Evolutionary conservation across 1,140 invertebrate species (phyloP).

Genomic region (Oppia nitens): DNA sequence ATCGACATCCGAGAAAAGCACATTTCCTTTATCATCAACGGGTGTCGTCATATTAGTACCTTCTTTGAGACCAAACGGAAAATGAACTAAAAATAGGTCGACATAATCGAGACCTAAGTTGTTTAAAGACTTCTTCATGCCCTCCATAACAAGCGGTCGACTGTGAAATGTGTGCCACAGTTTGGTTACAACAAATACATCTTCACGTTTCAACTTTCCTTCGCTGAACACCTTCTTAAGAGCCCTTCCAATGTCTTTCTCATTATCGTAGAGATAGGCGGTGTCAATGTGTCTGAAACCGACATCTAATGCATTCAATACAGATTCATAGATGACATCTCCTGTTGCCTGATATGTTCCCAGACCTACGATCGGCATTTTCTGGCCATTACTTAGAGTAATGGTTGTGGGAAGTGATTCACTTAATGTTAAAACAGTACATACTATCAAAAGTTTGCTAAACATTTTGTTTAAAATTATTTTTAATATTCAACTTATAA

Average conservation of each 20-base stretch:
- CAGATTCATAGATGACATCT: slow-evolving; percentile 48
- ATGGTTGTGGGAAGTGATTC: not conserved
- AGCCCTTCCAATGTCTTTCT: slow-evolving; percentile 60
- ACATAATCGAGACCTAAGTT: slow-evolving; percentile 54
- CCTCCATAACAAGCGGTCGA: slow-evolving; percentile 39
- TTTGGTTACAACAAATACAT: slow-evolving; percentile 55
- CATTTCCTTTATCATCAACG: slow-evolving; percentile 28
- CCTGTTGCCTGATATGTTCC: slow-evolving; percentile 33
- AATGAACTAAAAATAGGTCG: slow-evolving; percentile 66
- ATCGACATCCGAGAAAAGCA: slow-evolving; percentile 2
- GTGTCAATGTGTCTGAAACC: slow-evolving; percentile 82
- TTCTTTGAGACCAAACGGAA: slow-evolving; percentile 44
- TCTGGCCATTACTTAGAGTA: slow-evolving; percentile 16
- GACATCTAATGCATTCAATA: slow-evolving; percentile 55
- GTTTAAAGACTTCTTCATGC: slow-evolving; percentile 43
- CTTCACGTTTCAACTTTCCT: slow-evolving; percentile 55
- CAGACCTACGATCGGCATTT: slow-evolving; percentile 21
- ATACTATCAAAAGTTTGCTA: not conserved
- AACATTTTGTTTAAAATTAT: not conserved
- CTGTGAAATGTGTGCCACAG: slow-evolving; percentile 46
- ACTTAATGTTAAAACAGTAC: not conserved
- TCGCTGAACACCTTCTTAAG: slow-evolving; percentile 50
- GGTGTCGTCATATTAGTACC: slow-evolving; percentile 40
- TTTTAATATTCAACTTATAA: too few species aligned
- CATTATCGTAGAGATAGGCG: slow-evolving; percentile 67